Conservation (phyloP, 2,888 invertebrate genomes). For the Chrysomela aeneicollis region DNA sequence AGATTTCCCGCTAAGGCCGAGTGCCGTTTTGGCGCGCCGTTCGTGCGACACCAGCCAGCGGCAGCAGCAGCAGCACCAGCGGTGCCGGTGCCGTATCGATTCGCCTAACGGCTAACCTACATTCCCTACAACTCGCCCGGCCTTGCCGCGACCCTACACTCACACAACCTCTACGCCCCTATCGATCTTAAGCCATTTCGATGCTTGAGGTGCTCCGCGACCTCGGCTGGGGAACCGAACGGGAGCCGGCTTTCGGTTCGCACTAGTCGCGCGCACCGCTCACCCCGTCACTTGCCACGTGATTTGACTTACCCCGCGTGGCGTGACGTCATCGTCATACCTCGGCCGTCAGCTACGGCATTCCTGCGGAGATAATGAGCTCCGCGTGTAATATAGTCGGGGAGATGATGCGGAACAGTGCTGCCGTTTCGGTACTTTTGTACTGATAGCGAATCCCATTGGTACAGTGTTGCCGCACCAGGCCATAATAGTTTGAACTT, state of each 20-base stretch:
- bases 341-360: too few species aligned
- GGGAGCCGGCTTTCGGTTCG: too few species aligned
- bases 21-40: slow-evolving; percentile 23
- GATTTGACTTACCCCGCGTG: too few species aligned
- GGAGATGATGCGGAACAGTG: too few species aligned
- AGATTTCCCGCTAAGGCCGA: slow-evolving; percentile 31
- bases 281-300: neutral
- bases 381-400: too few species aligned
- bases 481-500: too few species aligned
- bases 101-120: slow-evolving; percentile 56
- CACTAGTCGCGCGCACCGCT: neutral
- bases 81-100: slow-evolving; percentile 45
- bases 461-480: too few species aligned
- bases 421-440: too few species aligned
- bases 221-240: neutral
- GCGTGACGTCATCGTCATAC: too few species aligned
- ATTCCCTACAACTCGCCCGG: slow-evolving; percentile 50
- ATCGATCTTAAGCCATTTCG: slow-evolving; percentile 44
- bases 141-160: slow-evolving; percentile 45
- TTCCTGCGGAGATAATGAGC: too few species aligned
- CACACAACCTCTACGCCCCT: slow-evolving; percentile 40
- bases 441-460: too few species aligned
- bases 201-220: neutral
- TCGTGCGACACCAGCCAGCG: slow-evolving; percentile 29
- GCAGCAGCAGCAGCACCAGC: slow-evolving; percentile 32